phyloP scores from a whole-genome alignment of 2,113 vertebrate species.

The Oryctolagus cuniculus region DNA sequence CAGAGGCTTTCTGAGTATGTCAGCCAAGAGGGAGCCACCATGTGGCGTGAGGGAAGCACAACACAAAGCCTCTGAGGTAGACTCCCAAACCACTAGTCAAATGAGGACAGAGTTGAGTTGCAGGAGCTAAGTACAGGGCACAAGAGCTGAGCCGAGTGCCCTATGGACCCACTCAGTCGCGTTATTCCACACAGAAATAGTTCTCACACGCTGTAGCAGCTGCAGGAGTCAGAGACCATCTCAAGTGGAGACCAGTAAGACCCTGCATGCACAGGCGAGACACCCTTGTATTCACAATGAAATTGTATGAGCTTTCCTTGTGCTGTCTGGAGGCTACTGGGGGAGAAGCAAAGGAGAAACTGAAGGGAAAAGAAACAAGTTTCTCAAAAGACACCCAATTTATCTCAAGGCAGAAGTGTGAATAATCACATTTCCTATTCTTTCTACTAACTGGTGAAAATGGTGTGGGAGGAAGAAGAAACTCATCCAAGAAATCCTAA shows the following conservation, averaged over 20 bases:
- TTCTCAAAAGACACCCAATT: not conserved
- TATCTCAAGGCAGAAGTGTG: not conserved
- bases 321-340: not conserved
- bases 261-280: not conserved
- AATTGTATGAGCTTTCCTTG: not conserved
- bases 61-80: not conserved
- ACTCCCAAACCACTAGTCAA: not conserved
- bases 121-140: not conserved
- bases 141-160: not conserved
- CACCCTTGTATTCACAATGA: not conserved
- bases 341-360: not conserved
- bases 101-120: not conserved
- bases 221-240: not conserved
- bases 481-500: not conserved
- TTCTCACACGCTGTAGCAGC: not conserved
- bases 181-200: not conserved
- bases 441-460: constrained; percentile 18
- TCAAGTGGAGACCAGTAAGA: not conserved
- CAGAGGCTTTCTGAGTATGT: not conserved
- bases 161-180: not conserved
- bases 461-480: not conserved
- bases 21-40: not conserved
- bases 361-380: not conserved
- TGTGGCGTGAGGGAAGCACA: not conserved
- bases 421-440: not conserved